Evolutionary conservation across 2,797 vertebrate genomes (phyloP).

Genomic region (Chelmon rostratus): DNA sequence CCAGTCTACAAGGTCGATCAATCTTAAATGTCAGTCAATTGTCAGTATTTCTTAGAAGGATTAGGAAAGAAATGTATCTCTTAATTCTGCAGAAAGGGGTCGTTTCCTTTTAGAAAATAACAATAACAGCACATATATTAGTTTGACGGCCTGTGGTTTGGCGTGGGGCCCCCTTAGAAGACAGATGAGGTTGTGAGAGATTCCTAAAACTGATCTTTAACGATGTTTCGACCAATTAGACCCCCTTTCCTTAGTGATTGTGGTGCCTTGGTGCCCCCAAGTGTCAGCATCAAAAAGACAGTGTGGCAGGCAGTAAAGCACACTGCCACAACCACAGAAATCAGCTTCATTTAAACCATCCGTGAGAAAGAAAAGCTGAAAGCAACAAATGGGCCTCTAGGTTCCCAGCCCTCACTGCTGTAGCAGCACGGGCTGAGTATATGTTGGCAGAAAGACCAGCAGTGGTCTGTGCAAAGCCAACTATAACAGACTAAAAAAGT

Average conservation of each 20-base stretch:
- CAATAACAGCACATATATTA: not conserved
- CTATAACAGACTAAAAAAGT: too few species aligned
- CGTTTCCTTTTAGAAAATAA: not conserved
- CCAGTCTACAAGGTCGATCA: not conserved
- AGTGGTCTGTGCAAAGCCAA: too few species aligned
- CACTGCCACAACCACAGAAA: not conserved
- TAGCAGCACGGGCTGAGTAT: not conserved
- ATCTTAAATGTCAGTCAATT: not conserved
- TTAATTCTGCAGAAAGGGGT: not conserved
- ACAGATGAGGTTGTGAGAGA: not conserved
- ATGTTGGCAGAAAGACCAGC: too few species aligned
- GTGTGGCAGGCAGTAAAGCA: not conserved
- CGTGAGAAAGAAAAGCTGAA: not conserved
- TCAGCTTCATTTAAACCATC: too few species aligned
- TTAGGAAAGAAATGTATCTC: not conserved
- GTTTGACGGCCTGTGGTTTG: not conserved
- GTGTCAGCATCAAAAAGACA: not conserved
- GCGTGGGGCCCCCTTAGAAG: not conserved
- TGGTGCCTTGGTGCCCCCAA: not conserved
- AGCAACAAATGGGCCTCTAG: too few species aligned
- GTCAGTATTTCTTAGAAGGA: not conserved
- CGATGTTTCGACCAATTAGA: too few species aligned
- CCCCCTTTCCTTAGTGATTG: not conserved
- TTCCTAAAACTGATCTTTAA: not conserved
- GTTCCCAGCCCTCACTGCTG: not conserved